These are phyloP conservation scores for Peromyscus aztecus DNA, from an alignment of 2,797 vertebrate genomes.

Conservation along the genomic window DNA sequence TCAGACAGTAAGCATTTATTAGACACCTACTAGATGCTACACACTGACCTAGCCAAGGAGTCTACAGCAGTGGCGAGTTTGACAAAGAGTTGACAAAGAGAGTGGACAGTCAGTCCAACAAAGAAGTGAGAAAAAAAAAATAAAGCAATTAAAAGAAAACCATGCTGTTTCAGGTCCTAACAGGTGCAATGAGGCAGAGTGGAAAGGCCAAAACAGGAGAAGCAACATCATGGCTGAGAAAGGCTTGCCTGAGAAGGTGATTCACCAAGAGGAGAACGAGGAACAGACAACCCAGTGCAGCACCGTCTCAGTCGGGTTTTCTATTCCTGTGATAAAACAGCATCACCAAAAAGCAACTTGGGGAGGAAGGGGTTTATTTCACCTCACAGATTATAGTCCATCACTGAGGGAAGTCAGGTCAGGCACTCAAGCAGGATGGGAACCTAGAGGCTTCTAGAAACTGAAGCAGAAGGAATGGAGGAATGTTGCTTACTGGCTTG, in stretches of 20 bases:
- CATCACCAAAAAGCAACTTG: background rate
- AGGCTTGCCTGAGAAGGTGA: too few species aligned
- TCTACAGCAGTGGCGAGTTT: background rate
- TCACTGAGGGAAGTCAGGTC: background rate
- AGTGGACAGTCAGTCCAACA: background rate
- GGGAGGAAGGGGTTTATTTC: background rate
- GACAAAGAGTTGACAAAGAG: background rate
- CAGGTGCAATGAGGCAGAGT: background rate
- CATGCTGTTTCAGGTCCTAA: background rate
- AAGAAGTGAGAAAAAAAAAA: background rate
- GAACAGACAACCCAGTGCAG: background rate
- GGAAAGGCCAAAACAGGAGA: background rate
- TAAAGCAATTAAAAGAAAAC: background rate
- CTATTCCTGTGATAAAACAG: background rate
- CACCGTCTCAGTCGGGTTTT: background rate
- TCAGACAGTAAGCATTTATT: background rate
- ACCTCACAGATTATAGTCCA: background rate
- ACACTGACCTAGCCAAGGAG: too few species aligned
- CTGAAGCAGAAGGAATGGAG: background rate
- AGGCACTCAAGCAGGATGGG: background rate
- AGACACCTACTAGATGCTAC: background rate
- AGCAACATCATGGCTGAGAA: background rate
- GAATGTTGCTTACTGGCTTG: background rate
- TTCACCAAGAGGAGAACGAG: background rate
- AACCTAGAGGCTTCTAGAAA: background rate